Conservation (phyloP, 2,888 invertebrate genomes). For the Sesamia inferens region DNA sequence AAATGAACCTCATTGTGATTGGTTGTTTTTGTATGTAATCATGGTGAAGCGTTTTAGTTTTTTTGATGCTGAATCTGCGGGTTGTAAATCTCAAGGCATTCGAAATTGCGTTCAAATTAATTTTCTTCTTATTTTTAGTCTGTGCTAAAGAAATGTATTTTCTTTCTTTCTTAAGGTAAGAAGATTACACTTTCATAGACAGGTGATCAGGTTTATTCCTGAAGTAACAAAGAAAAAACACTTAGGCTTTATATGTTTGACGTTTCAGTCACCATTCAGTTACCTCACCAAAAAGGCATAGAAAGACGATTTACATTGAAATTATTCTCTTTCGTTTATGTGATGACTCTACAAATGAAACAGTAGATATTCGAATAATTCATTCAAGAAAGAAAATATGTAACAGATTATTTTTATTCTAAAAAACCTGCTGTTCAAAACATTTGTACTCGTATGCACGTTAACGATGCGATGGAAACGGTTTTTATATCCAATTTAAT, state of each 20-base stretch:
- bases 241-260: not conserved
- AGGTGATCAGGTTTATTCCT: not conserved
- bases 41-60: not conserved
- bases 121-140: not conserved
- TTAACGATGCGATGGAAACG: constrained; percentile 23
- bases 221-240: not conserved
- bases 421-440: not conserved
- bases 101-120: not conserved
- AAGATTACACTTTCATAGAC: not conserved
- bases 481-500: constrained; percentile 22
- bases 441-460: constrained; percentile 5
- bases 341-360: not conserved
- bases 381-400: not conserved
- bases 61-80: not conserved
- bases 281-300: not conserved
- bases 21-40: constrained; percentile 20
- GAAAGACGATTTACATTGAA: too few relatives aligned
- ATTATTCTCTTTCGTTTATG: not conserved
- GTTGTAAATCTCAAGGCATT: not conserved
- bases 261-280: not conserved
- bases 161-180: too few relatives aligned
- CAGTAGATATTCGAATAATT: not conserved
- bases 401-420: not conserved
- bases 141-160: too few relatives aligned
- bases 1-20: constrained; percentile 30